phyloP scores from a whole-genome alignment of 2,888 invertebrate genomes.

The Erynnis tages region DNA sequence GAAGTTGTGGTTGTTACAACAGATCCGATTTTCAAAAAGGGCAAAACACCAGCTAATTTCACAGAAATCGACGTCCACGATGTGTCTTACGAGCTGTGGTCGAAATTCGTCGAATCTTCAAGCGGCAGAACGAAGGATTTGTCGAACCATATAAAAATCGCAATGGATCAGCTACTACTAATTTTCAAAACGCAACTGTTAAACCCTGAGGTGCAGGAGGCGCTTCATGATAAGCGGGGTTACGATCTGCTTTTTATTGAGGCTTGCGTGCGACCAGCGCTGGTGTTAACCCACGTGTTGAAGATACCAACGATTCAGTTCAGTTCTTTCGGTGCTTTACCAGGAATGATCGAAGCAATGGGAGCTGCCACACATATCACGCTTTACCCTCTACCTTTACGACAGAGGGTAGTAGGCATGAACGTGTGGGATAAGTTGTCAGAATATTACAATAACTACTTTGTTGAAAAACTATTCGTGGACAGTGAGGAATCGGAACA shows the following conservation, averaged over 20 bases:
- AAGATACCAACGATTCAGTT: constrained; percentile 35
- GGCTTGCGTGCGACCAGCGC: too few species aligned
- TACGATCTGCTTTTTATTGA: constrained; percentile 39
- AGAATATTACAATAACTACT: neutral
- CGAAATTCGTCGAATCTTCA: too few species aligned
- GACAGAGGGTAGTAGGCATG: neutral
- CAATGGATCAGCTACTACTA: too few species aligned
- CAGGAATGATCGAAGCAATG: constrained; percentile 25
- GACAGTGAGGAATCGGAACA: constrained; percentile 30
- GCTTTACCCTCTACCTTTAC: constrained; percentile 34
- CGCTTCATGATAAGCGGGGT: constrained; percentile 16
- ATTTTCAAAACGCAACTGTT: too few species aligned
- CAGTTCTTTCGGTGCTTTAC: constrained; percentile 28
- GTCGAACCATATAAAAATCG: too few species aligned
- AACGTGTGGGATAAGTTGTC: neutral
- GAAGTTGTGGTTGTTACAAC: neutral
- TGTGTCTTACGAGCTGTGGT: too few species aligned
- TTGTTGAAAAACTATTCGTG: constrained; percentile 8
- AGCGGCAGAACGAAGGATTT: too few species aligned
- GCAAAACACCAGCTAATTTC: neutral
- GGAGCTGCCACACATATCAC: constrained; percentile 40
- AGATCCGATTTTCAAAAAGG: neutral
- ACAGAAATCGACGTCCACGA: too few species aligned
- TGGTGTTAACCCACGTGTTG: constrained; percentile 32
- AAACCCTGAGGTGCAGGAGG: neutral